Percentiles rank a stretch among this genome's conserved stretches.
Conservation (phyloP, 2,797 vertebrate species). For the Acanthurus tractus region DNA sequence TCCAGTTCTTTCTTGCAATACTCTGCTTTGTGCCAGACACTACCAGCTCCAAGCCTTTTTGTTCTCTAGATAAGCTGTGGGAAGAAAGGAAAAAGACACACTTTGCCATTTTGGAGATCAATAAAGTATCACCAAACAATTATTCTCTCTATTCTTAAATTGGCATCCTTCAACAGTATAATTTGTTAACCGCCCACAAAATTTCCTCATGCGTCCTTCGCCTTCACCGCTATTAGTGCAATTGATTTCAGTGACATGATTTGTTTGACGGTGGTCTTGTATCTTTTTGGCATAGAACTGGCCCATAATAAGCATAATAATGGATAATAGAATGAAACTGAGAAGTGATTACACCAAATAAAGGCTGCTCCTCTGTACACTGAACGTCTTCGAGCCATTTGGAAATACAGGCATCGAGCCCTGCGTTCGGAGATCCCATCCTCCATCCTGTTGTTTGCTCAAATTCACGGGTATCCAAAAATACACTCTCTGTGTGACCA, state of each 20-base stretch:
- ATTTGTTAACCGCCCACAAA: slow-evolving; percentile 33
- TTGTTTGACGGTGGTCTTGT: neutral
- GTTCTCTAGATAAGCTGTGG: slow-evolving; percentile 17
- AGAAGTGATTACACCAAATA: neutral
- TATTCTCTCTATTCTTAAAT: slow-evolving; percentile 27
- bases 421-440: slow-evolving; percentile 3
- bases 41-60: slow-evolving; percentile 10
- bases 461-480: slow-evolving; percentile 32
- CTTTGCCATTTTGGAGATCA: slow-evolving; percentile 21
- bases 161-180: slow-evolving; percentile 10
- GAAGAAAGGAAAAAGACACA: slow-evolving; percentile 19
- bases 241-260: slow-evolving; percentile 40
- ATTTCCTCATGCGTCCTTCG: slow-evolving; percentile 20
- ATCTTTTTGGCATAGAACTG: slow-evolving; percentile 11
- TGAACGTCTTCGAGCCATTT: neutral
- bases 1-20: slow-evolving; percentile 14
- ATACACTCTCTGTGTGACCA: slow-evolving; percentile 38
- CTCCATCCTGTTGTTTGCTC: slow-evolving; percentile 15
- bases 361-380: neutral
- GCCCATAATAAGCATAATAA: slow-evolving; percentile 11
- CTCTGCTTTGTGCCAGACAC: slow-evolving; percentile 5
- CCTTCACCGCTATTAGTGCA: slow-evolving; percentile 11
- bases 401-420: neutral
- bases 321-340: slow-evolving; percentile 12
- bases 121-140: slow-evolving; percentile 34